Percentiles rank a stretch among this genome's conserved stretches.
Evolutionary conservation across 2,113 vertebrate genomes (phyloP).

Genomic region (Gorsachius goisagi): DNA sequence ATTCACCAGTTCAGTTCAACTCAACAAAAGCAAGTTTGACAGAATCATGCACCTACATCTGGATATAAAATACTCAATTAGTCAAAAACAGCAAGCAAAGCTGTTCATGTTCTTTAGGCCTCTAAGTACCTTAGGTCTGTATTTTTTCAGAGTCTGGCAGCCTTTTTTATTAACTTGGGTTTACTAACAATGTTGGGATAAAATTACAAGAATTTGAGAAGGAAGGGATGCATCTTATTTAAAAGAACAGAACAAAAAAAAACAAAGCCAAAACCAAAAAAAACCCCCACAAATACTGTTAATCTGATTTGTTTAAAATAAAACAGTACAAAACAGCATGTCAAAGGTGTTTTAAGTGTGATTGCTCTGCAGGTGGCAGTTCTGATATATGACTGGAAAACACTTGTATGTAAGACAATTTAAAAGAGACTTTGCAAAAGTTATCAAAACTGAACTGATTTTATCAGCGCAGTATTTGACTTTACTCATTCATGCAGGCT

Average conservation of each 20-base stretch:
- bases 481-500: constrained; percentile 73
- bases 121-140: not conserved
- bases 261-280: not conserved
- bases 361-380: constrained; percentile 19
- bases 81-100: not conserved
- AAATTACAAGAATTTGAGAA: not conserved
- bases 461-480: constrained; percentile 41
- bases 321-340: not conserved
- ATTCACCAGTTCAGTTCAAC: not conserved
- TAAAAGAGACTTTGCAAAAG: constrained; percentile 30
- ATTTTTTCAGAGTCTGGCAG: not conserved
- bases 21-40: not conserved
- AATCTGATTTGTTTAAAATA: not conserved
- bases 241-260: not conserved
- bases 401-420: not conserved
- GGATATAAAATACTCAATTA: not conserved
- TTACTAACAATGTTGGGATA: not conserved
- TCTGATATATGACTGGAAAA: not conserved
- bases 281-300: not conserved
- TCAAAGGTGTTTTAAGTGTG: not conserved
- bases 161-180: not conserved
- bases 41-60: not conserved
- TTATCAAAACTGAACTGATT: constrained; percentile 55
- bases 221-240: not conserved
- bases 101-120: not conserved